Conservation (phyloP, 2,113 vertebrate genomes). For the Plotosus lineatus region DNA sequence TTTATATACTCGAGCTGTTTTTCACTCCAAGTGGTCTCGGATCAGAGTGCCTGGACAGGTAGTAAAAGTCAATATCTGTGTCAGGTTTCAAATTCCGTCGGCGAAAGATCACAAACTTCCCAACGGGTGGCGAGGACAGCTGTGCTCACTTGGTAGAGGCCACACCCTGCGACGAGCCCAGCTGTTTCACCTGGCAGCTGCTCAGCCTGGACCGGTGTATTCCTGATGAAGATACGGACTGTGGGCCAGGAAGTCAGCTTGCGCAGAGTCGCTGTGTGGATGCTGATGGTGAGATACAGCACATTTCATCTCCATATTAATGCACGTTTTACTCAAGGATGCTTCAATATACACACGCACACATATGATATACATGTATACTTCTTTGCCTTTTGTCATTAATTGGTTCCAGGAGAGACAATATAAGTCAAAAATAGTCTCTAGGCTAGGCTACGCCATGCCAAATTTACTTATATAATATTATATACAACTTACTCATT, state of each 20-base stretch:
- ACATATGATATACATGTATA: no score
- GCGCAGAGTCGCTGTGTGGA: slow-evolving; percentile 81
- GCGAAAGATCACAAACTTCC: slow-evolving; percentile 81
- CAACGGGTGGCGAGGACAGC: slow-evolving; percentile 81
- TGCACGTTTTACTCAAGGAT: neutral
- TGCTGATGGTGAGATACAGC: slow-evolving; percentile 80
- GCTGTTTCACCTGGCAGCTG: slow-evolving; percentile 85
- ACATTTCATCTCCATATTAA: neutral
- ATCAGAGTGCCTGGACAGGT: neutral
- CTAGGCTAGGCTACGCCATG: no score
- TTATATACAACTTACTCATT: no score
- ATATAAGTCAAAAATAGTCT: no score
- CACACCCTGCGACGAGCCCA: slow-evolving; percentile 91
- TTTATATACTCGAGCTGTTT: neutral
- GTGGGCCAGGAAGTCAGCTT: slow-evolving; percentile 82
- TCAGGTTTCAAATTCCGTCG: slow-evolving; percentile 92
- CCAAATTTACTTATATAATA: no score
- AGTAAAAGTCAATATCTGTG: neutral
- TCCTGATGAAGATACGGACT: slow-evolving; percentile 79
- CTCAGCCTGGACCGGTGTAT: slow-evolving; percentile 80
- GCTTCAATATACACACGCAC: neutral
- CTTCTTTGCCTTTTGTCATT: no score
- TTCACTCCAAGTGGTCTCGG: neutral
- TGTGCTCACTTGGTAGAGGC: slow-evolving; percentile 94
- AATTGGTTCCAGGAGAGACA: no score